Evolutionary conservation across 2,113 vertebrate genomes (phyloP).

Genomic region (Microtus richardsoni): DNA sequence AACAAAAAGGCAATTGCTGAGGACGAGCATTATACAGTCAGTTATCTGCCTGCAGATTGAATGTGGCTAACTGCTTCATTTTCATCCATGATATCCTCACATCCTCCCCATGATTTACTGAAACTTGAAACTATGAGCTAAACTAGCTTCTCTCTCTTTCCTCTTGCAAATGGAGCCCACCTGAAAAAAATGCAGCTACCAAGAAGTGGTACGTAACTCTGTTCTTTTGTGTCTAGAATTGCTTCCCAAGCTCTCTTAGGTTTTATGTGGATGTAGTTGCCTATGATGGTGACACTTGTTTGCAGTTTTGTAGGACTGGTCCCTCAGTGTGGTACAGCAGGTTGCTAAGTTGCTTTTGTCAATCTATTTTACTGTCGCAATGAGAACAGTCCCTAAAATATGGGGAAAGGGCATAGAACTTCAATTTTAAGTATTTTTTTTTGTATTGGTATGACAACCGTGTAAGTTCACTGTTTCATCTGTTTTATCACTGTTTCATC

Average conservation of each 20-base stretch:
- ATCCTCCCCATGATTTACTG: background rate
- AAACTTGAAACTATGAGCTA: background rate
- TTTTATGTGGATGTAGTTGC: too few species aligned
- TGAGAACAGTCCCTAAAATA: too few species aligned
- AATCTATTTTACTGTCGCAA: background rate
- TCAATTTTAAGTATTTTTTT: background rate
- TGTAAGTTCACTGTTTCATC: background rate
- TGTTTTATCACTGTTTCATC: too few species aligned
- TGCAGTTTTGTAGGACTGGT: too few species aligned
- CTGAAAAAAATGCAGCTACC: too few species aligned
- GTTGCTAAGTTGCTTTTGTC: background rate
- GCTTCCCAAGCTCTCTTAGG: too few species aligned
- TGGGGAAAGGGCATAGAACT: background rate
- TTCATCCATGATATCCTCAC: background rate
- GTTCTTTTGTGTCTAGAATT: too few species aligned
- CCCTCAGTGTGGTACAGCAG: too few species aligned
- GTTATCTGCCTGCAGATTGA: background rate
- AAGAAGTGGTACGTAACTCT: too few species aligned
- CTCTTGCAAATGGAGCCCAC: too few species aligned
- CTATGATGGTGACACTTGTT: too few species aligned
- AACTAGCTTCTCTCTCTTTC: background rate
- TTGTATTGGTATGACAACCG: background rate
- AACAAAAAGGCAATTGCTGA: background rate
- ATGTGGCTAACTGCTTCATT: background rate
- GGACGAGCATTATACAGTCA: background rate